Evolutionary conservation across 2,113 vertebrate genomes (phyloP), one percentile per base, ranked within the genome.

Genomic region (Aldabrachelys gigantea): DNA sequence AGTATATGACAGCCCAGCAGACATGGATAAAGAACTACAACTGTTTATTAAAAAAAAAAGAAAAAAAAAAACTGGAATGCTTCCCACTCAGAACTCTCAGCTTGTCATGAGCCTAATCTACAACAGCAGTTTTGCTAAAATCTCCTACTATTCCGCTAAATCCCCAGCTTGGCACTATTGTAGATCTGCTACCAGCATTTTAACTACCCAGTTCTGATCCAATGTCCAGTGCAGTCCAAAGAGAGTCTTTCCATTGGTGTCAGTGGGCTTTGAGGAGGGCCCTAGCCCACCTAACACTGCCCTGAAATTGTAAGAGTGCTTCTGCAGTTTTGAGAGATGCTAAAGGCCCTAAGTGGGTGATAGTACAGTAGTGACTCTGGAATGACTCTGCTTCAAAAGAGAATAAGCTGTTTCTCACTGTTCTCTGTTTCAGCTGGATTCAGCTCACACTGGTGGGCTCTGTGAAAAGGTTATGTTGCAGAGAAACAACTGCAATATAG

Each of bases 241-340:
- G 79, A 25, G 53, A 80, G 85, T 92, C 95, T 38, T 72, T 72
- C 65, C 19, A 38, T 38, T 72, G n/a, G n/a, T n/a, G 38, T 94
- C 92, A 89, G 50, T 81, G 35, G 87, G 57, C 95, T 96, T 95
- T 94, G 94, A 95, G 92, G 79, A 81, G 81, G 53, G 90, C 89
- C 84, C 80, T 4, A 1, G 47, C 65, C 19, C 65, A 38, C 4
- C 35, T 38, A 22, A 52, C 82, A 16, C 41, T 96, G 59, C 87
- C 84, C 56, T 79, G 8, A 83, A 85, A n/a, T 94, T 92, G 94
- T 80, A 89, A 84, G 91, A 92, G 57, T 92, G 57, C 29, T 79
- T 89, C 93, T 50, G 82, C 93, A 84, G 81, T 91, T 88, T 1
- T 87, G 65, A 87, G 57, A 96, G 84, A 87, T 14, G 38, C 38